phyloP scores from a whole-genome alignment of 1,140 invertebrate genomes.

The Oscheius sp. region DNA sequence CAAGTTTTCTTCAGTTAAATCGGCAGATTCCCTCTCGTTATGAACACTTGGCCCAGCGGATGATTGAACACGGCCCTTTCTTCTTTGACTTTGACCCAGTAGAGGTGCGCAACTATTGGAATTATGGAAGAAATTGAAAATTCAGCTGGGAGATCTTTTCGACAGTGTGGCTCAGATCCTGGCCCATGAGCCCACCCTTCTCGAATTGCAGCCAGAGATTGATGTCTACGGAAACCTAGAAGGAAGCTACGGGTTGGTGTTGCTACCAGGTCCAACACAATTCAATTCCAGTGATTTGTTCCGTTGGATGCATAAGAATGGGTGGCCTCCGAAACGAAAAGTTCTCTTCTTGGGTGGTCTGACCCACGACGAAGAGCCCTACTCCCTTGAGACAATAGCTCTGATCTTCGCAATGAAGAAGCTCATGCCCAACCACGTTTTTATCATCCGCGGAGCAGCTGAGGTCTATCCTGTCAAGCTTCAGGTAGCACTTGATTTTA shows the following conservation, averaged over 20 bases:
- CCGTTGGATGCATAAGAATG: slow-evolving; percentile 23
- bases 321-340: slow-evolving; percentile 11
- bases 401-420: slow-evolving; percentile 19
- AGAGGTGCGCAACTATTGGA: too few relatives aligned
- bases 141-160: slow-evolving; percentile 12
- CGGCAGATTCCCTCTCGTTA: neutral
- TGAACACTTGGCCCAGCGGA: slow-evolving; percentile 2
- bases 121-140: too few relatives aligned
- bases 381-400: slow-evolving; percentile 17
- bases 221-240: slow-evolving; percentile 14
- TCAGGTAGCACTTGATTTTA: neutral
- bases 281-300: neutral
- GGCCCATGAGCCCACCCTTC: slow-evolving; percentile 6
- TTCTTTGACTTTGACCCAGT: slow-evolving; percentile 8
- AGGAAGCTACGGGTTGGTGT: slow-evolving; percentile 8
- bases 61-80: slow-evolving; percentile 19
- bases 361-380: neutral
- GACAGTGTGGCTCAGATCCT: slow-evolving; percentile 4
- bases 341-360: slow-evolving; percentile 18
- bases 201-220: neutral
- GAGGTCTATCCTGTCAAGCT: too few relatives aligned
- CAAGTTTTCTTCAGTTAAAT: too few relatives aligned
- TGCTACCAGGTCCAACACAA: neutral
- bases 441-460: slow-evolving; percentile 15
- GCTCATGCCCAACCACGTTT: slow-evolving; percentile 10